Percentiles rank a stretch among this genome's conserved stretches.
phyloP scores from a whole-genome alignment of 2,888 invertebrate species.

The Ochropleura plecta region DNA sequence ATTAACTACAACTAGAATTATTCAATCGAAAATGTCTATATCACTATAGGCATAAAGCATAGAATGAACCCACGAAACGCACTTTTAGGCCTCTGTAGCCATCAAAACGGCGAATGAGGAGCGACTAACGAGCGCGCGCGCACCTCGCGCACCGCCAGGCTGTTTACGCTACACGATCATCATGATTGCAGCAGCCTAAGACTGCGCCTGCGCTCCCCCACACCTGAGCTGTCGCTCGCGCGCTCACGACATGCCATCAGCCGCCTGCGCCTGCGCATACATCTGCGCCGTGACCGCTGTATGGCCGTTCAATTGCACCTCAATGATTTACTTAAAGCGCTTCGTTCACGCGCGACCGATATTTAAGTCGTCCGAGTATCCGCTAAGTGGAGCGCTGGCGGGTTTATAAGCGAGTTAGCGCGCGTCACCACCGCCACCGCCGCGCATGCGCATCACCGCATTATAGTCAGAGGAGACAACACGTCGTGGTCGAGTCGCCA shows the following conservation, averaged over 20 bases:
- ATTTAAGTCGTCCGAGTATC: slow-evolving; percentile 36
- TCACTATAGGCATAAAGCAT: no score
- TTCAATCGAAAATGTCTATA: no score
- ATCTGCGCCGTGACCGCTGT: slow-evolving; percentile 50
- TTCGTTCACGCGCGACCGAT: slow-evolving; percentile 24
- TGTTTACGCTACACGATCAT: slow-evolving; percentile 14
- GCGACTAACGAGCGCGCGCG: slow-evolving; percentile 25
- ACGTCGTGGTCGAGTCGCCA: slow-evolving; percentile 23
- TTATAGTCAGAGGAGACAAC: slow-evolving; percentile 1
- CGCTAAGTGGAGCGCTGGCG: slow-evolving; percentile 35
- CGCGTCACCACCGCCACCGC: neutral
- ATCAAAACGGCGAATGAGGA: neutral
- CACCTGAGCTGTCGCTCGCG: slow-evolving; percentile 23
- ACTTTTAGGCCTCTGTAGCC: neutral
- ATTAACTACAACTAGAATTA: no score
- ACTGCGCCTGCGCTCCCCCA: slow-evolving; percentile 6
- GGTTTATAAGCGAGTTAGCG: slow-evolving; percentile 8
- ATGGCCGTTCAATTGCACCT: slow-evolving; percentile 50
- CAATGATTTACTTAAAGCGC: slow-evolving; percentile 23
- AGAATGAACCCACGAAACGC: no score
- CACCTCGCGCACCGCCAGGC: neutral
- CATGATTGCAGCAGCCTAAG: no score
- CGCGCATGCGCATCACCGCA: slow-evolving; percentile 20
- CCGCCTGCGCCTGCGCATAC: slow-evolving; percentile 27
- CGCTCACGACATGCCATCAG: slow-evolving; percentile 25